phyloP scores from a whole-genome alignment of 30 jellyfish, hydroid and myxozoan species.

The Turritopsis rubra region DNA sequence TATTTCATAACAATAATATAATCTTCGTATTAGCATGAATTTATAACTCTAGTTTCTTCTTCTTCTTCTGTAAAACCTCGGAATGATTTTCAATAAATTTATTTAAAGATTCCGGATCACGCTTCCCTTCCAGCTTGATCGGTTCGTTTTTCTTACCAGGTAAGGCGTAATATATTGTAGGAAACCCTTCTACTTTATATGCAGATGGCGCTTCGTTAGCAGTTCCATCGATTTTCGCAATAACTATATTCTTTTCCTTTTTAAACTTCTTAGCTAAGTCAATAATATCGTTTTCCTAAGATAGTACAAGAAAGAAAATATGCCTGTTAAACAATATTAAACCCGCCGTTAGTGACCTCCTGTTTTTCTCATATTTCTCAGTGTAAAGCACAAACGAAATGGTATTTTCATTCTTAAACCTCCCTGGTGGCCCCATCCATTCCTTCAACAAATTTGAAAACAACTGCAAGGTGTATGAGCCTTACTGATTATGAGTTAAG shows the following conservation, averaged over 20 bases:
- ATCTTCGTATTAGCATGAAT: background rate
- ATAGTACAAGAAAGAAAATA: background rate
- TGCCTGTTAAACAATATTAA: background rate
- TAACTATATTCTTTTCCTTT: conserved; percentile 70
- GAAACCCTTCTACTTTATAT: conserved; percentile 87
- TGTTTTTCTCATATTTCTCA: background rate
- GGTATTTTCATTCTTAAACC: too few species aligned
- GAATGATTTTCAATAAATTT: conserved; percentile 75
- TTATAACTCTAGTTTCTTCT: conserved; percentile 55
- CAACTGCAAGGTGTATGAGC: too few species aligned
- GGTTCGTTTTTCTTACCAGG: conserved; percentile 89
- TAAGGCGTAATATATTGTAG: conserved; percentile 93
- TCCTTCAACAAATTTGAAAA: too few species aligned
- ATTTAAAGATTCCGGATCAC: conserved; percentile 67
- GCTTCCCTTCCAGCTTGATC: conserved; percentile 78
- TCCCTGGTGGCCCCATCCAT: too few species aligned
- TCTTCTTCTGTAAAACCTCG: conserved; percentile 40
- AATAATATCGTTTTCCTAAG: conserved; percentile 66
- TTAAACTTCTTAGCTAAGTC: conserved; percentile 89
- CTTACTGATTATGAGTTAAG: too few species aligned
- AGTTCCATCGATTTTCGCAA: conserved; percentile 95
- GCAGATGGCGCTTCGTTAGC: conserved; percentile 89
- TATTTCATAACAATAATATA: background rate
- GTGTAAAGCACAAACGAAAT: too few species aligned
- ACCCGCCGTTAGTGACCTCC: background rate